These are phyloP conservation scores for Scaptomyza pallida DNA, from an alignment of 1,140 invertebrate species.

Conservation along the genomic window DNA sequence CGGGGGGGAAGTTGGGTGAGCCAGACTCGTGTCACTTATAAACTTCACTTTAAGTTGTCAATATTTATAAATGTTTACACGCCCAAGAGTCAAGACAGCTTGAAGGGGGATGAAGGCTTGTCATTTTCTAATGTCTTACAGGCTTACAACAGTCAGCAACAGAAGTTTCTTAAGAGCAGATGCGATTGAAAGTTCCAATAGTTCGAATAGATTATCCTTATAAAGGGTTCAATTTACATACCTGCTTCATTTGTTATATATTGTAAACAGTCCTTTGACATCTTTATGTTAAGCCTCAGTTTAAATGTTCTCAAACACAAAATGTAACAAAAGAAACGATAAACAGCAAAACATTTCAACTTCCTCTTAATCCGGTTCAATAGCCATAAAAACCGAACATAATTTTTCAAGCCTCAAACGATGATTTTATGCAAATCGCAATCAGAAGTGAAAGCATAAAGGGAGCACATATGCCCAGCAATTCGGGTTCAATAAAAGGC, in stretches of 20 bases:
- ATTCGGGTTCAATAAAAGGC: conserved; percentile 71
- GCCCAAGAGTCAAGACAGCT: conserved; percentile 35
- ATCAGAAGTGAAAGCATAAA: conserved; percentile 59
- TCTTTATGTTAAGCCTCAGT: conserved; percentile 21
- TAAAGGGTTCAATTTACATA: conserved; percentile 21
- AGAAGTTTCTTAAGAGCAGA: neutral
- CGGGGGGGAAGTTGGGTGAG: conserved; percentile 14
- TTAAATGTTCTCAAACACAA: no score
- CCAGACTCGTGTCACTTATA: conserved; percentile 70
- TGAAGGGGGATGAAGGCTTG: conserved; percentile 12
- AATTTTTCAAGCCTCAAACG: conserved; percentile 66
- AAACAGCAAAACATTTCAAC: conserved; percentile 70
- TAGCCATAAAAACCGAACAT: conserved; percentile 70
- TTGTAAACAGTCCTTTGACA: conserved; percentile 58
- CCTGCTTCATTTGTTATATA: conserved; percentile 46
- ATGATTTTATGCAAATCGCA: conserved; percentile 80
- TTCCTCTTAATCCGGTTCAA: conserved; percentile 56
- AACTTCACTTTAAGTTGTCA: conserved; percentile 80
- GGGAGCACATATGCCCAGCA: conserved; percentile 66
- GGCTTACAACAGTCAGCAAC: neutral
- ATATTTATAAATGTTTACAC: conserved; percentile 81
- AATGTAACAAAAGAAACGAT: conserved; percentile 56
- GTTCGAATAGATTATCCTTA: neutral
- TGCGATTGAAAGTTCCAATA: neutral
- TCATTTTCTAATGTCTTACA: neutral